These are phyloP conservation scores for Centropristis striata DNA, from an alignment of 2,113 vertebrate genomes.

Conservation along the genomic window DNA sequence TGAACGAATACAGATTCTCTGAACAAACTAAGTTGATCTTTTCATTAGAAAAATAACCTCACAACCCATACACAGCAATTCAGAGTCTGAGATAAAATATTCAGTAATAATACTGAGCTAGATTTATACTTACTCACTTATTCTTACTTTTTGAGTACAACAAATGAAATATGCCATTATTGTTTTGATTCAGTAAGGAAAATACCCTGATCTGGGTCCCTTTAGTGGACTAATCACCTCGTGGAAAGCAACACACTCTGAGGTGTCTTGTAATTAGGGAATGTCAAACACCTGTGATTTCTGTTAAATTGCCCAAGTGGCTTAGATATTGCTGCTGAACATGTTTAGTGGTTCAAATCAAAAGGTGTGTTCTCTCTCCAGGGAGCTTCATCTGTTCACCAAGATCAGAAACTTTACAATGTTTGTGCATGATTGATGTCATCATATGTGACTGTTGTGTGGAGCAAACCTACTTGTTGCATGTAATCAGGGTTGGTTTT, in stretches of 20 bases:
- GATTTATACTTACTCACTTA: too few relatives aligned
- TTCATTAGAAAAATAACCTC: too few relatives aligned
- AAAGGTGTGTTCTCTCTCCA: neutral
- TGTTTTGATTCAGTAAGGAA: neutral
- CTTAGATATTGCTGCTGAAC: neutral
- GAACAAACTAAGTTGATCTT: too few relatives aligned
- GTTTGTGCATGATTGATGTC: neutral
- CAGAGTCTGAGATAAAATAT: too few relatives aligned
- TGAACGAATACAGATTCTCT: too few relatives aligned
- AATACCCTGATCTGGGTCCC: neutral
- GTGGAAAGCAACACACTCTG: neutral
- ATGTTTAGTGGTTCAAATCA: neutral
- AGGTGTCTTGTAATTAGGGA: neutral
- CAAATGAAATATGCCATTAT: neutral
- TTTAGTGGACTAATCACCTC: neutral
- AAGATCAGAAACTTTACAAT: neutral
- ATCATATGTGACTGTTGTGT: neutral
- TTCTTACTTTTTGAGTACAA: neutral
- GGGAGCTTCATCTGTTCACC: neutral
- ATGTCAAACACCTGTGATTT: slow-evolving; percentile 22
- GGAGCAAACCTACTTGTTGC: neutral
- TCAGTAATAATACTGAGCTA: too few relatives aligned
- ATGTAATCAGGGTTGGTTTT: neutral
- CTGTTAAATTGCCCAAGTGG: neutral
- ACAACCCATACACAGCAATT: too few relatives aligned